phyloP scores from a whole-genome alignment of 2,888 invertebrate genomes.

The Hesperia comma region DNA sequence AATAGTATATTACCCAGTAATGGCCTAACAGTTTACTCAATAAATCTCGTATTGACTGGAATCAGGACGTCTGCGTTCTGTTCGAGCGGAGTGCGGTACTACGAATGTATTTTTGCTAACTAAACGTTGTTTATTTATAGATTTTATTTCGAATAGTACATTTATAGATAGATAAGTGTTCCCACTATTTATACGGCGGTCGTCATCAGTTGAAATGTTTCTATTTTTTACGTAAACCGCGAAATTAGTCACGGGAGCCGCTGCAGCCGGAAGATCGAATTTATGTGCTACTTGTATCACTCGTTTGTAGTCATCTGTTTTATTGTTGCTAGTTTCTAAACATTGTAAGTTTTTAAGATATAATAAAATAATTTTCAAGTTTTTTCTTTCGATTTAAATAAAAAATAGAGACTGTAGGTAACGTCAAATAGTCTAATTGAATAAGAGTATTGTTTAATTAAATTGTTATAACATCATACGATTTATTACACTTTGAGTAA shows the following conservation, averaged over 20 bases:
- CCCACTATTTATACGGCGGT: conserved; percentile 5
- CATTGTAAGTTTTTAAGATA: neutral
- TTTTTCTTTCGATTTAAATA: no score
- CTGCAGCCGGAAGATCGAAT: conserved; percentile 7
- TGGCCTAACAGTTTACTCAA: conserved; percentile 48
- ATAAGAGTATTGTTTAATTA: no score
- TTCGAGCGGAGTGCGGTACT: conserved; percentile 43
- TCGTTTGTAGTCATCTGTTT: conserved; percentile 5
- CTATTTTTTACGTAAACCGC: conserved; percentile 17
- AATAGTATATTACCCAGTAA: conserved; percentile 44
- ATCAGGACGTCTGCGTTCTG: conserved; percentile 30
- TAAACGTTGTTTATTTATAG: conserved; percentile 36
- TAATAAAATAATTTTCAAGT: no score
- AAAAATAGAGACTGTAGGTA: no score
- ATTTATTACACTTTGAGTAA: neutral
- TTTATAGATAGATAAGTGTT: conserved; percentile 21
- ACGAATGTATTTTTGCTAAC: conserved; percentile 38
- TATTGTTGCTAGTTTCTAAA: neutral
- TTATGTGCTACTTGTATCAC: conserved; percentile 8
- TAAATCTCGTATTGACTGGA: conserved; percentile 49
- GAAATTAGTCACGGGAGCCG: conserved; percentile 12
- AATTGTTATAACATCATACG: no score
- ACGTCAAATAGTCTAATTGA: no score
- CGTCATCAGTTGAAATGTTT: conserved; percentile 14
- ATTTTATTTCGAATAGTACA: conserved; percentile 29